Evolutionary conservation across 2,113 vertebrate species (phyloP).

Genomic region (Pogonocichla stellata): DNA sequence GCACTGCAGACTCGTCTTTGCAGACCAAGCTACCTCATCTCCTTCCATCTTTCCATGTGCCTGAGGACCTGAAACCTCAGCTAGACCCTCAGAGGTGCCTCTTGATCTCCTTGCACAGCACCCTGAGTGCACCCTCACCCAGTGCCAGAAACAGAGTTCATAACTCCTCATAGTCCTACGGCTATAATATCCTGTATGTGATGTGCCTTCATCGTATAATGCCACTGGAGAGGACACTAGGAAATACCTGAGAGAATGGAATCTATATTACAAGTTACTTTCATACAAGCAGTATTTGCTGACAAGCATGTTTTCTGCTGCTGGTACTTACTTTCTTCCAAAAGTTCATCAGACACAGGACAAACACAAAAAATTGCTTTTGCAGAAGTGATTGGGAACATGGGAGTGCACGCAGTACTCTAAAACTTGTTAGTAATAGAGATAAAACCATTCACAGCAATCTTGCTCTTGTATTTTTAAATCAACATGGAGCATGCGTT

Average conservation of each 20-base stretch:
- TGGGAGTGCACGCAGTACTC: not conserved
- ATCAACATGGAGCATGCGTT: rapidly evolving
- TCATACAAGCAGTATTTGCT: not conserved
- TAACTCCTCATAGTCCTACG: not conserved
- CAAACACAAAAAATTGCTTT: not conserved
- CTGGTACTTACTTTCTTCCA: not conserved
- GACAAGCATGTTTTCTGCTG: not conserved
- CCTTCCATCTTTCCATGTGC: not conserved
- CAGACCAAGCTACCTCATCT: not conserved
- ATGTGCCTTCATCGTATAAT: not conserved
- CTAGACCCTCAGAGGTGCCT: not conserved
- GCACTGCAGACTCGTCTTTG: not conserved
- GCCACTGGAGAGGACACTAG: not conserved
- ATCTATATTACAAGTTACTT: not conserved
- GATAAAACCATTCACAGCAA: not conserved
- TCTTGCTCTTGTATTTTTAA: not conserved
- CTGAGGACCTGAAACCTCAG: not conserved
- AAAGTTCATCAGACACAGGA: not conserved
- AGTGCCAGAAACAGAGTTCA: not conserved
- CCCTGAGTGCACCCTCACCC: no score
- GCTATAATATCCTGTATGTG: rapidly evolving
- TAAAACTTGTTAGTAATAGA: not conserved
- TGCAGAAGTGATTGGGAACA: not conserved
- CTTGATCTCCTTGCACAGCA: not conserved
- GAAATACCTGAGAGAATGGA: not conserved